A percentile compares a stretch with the other conserved stretches of the same genome.
Conservation (phyloP, 2,797 vertebrate species). For the Danio albolineatus region DNA sequence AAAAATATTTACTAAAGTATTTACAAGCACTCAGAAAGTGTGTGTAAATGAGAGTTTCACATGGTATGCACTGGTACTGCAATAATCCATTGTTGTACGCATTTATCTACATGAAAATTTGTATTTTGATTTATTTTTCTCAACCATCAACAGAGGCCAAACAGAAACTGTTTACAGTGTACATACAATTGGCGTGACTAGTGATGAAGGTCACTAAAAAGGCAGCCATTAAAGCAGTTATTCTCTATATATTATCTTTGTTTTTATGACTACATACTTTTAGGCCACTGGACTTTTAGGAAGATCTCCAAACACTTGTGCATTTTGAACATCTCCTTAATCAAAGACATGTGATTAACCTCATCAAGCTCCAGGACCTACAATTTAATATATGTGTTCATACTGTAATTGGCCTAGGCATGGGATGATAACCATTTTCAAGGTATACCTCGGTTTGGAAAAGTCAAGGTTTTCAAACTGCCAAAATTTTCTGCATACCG, state of each 20-base stretch:
- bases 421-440: too few species aligned
- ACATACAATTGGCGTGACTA: neutral
- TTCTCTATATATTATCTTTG: neutral
- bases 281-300: too few species aligned
- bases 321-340: too few species aligned
- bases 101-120: neutral
- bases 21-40: neutral
- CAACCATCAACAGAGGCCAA: neutral
- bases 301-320: too few species aligned
- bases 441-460: too few species aligned
- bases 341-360: too few species aligned
- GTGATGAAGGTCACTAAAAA: neutral
- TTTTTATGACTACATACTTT: neutral
- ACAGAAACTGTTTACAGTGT: neutral
- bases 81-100: neutral
- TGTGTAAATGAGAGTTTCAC: neutral
- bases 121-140: neutral
- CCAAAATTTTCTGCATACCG: too few species aligned
- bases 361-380: too few species aligned
- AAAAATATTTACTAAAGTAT: neutral
- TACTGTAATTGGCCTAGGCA: too few species aligned
- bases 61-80: neutral
- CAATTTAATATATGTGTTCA: too few species aligned
- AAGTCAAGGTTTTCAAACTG: too few species aligned
- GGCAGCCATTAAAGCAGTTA: too few species aligned